Evolutionary conservation across 1,140 invertebrate genomes (phyloP).

Genomic region (Pissodes strobi): DNA sequence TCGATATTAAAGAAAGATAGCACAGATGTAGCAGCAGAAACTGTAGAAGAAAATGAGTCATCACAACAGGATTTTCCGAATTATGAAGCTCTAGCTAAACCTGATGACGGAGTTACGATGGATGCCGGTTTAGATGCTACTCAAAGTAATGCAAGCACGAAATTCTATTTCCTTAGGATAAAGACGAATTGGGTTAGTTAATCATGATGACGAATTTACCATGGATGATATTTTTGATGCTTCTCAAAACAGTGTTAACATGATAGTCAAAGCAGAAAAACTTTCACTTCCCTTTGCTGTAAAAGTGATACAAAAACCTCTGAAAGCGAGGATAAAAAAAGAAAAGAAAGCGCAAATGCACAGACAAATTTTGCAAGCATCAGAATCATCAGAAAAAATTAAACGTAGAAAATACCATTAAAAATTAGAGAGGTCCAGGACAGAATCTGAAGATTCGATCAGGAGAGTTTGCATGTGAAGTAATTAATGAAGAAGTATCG

Average conservation of each 20-base stretch:
- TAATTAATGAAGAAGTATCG: constrained; percentile 28
- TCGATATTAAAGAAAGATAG: constrained; percentile 53
- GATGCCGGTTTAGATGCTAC: constrained; percentile 42
- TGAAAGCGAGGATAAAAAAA: constrained; percentile 61
- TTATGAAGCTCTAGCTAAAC: constrained; percentile 42
- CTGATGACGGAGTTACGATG: constrained; percentile 51
- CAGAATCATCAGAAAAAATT: constrained; percentile 76
- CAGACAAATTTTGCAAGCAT: too few species aligned
- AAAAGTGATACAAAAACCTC: constrained; percentile 60
- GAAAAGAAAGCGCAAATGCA: constrained; percentile 72
- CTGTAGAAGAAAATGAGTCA: constrained; percentile 53
- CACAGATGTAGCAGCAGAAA: constrained; percentile 40
- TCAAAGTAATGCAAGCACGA: constrained; percentile 36
- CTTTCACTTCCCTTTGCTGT: too few species aligned
- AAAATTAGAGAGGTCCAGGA: too few species aligned
- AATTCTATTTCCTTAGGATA: too few species aligned
- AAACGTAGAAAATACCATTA: constrained; percentile 66
- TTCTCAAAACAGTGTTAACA: too few species aligned
- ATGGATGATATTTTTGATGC: too few species aligned
- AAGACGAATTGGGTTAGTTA: too few species aligned
- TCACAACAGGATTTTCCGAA: constrained; percentile 43
- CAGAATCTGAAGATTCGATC: neutral
- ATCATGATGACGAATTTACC: too few species aligned
- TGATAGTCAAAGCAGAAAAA: too few species aligned
- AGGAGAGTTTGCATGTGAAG: constrained; percentile 24